Conservation (phyloP, 1,140 invertebrate genomes). For the Drosophila pachea region DNA sequence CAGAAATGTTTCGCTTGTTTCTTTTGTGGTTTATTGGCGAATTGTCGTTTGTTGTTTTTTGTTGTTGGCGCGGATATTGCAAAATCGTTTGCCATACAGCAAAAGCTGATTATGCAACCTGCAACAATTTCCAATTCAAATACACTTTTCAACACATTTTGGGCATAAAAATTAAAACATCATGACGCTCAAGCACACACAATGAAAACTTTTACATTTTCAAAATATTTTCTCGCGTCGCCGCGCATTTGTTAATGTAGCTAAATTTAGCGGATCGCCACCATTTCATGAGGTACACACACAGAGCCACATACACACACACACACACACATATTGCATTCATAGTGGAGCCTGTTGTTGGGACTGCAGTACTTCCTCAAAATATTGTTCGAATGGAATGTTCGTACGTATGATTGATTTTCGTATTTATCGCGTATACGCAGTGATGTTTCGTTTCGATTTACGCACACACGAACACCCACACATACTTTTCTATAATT, state of each 20-base stretch:
- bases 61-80: constrained; percentile 44
- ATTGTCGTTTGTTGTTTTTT: constrained; percentile 46
- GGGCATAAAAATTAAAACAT: constrained; percentile 58
- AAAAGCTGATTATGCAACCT: constrained; percentile 51
- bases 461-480: constrained; percentile 26
- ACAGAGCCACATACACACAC: constrained; percentile 11
- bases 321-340: not conserved
- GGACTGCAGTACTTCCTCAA: constrained; percentile 25
- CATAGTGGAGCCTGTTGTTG: constrained; percentile 22
- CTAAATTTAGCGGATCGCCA: constrained; percentile 62
- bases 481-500: constrained; percentile 11
- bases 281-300: constrained; percentile 23
- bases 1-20: constrained; percentile 23
- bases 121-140: constrained; percentile 49
- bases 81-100: constrained; percentile 5
- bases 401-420: constrained; percentile 60
- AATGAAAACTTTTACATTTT: constrained; percentile 26
- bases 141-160: constrained; percentile 61
- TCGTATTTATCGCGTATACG: constrained; percentile 59
- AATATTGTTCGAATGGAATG: not conserved
- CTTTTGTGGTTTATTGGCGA: constrained; percentile 21
- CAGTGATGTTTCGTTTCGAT: constrained; percentile 19
- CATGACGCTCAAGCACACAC: constrained; percentile 27
- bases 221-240: constrained; percentile 23
- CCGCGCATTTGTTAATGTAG: constrained; percentile 54